Evolutionary conservation across 1,140 invertebrate species (phyloP).

Genomic region (Aphis gossypii): DNA sequence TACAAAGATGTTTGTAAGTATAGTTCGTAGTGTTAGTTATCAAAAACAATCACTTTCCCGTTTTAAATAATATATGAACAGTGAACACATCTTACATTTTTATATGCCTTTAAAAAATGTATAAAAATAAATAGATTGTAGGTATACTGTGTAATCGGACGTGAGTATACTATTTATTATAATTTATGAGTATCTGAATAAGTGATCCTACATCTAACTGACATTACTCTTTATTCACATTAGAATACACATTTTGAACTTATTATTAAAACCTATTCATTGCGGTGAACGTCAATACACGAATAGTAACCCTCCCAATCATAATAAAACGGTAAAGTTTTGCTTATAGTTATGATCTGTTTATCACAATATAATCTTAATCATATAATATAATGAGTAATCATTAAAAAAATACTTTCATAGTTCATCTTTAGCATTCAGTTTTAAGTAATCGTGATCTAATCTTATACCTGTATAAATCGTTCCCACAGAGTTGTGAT

Average conservation of each 20-base stretch:
- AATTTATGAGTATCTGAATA: too few species aligned
- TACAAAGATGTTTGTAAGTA: too few species aligned
- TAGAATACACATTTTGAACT: too few species aligned
- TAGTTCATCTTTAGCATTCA: not conserved
- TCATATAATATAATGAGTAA: not conserved
- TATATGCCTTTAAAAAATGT: not conserved
- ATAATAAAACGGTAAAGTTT: not conserved
- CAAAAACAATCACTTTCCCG: not conserved
- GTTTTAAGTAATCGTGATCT: constrained; percentile 10
- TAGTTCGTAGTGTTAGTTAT: too few species aligned
- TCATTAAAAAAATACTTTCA: not conserved
- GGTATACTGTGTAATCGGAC: too few species aligned
- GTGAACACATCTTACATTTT: not conserved
- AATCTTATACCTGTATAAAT: constrained; percentile 2
- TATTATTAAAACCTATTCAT: too few species aligned
- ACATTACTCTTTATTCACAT: too few species aligned
- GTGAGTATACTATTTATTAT: too few species aligned
- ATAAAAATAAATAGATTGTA: too few species aligned
- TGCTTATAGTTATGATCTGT: too few species aligned
- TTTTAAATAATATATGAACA: not conserved
- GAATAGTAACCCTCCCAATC: not conserved
- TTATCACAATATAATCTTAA: not conserved
- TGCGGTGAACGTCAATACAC: too few species aligned
- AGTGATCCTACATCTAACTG: too few species aligned
- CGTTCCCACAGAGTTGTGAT: constrained; percentile 23